Conservation (phyloP, 1,140 invertebrate genomes). For the Apis florea region DNA sequence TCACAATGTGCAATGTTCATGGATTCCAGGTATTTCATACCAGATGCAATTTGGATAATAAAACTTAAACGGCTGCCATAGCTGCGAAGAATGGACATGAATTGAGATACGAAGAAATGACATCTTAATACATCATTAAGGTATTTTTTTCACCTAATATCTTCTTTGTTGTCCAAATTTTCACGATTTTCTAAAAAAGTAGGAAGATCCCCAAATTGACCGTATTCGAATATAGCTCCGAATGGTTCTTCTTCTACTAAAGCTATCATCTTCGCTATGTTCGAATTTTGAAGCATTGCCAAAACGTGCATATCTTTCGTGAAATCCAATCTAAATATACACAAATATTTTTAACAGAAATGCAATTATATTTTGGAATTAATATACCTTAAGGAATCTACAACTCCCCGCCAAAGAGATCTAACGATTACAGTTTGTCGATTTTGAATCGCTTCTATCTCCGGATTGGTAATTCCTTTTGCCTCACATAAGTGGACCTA, state of each 20-base stretch:
- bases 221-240: conserved; percentile 92
- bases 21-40: conserved; percentile 92
- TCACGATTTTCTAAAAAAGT: conserved; percentile 84
- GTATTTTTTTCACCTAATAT: conserved; percentile 69
- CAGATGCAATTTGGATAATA: conserved; percentile 91
- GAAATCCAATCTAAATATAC: conserved; percentile 86
- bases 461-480: conserved; percentile 83
- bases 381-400: conserved; percentile 84
- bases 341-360: background rate
- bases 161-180: conserved; percentile 70
- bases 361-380: background rate
- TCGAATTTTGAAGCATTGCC: conserved; percentile 89
- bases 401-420: conserved; percentile 86
- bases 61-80: conserved; percentile 90
- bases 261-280: conserved; percentile 91
- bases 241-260: conserved; percentile 91
- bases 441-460: conserved; percentile 83
- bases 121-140: background rate
- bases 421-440: conserved; percentile 87
- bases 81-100: conserved; percentile 79
- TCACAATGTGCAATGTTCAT: conserved; percentile 89
- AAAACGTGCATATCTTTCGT: conserved; percentile 91
- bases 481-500: conserved; percentile 89
- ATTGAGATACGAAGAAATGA: background rate
- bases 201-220: conserved; percentile 91